Base-by-base conservation (phyloP, 2,113 vertebrate species). In the Seriola quinqueradiata region DNA sequence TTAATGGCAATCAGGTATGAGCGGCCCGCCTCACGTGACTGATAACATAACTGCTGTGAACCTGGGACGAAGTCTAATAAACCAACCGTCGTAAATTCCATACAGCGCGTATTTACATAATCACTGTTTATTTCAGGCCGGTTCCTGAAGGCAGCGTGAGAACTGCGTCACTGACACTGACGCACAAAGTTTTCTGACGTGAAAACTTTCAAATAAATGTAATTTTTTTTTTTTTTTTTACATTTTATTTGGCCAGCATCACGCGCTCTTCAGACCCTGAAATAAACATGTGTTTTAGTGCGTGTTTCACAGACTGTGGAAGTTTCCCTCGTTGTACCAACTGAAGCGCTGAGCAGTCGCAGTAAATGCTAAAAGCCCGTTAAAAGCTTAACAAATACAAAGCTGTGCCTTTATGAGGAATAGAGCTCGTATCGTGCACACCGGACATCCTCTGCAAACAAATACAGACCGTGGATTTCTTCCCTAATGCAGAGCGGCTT, bases 311-410 rank as follows among this genome's bases (percentile, higher is more conserved):
- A 46, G 79, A 60, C 42, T 46, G 50, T 79, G 80, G 19, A 77
- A 71, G 81, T 84, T 40, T 83, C 58, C 57, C 50, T 75, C 57
- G 89, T 77, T 67, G 84, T 63, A 68, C 79, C 84, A 52, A 66
- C 21, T 19, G 21, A 50, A 80, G 61, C 57, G 75, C 63, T 28
- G 60, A 67, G 4, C 64, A 58, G 75, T 79, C 71, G 25, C 70
- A 64, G 70, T 77, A 77, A 89, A 90, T 55, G 82, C 79, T 92
- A 91, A 94, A 91, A 94, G 91, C 88, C 88, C 55, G 81, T 91
- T 94, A 94, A 95, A 94, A 94, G 93, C 93, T 91, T 88, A 78
- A 93, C 93, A 95, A 94, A 95, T 91, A 95, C 36, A 23, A 79
- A 84, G 79, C 79, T 64, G 84, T 57, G 55, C 50, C 76, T 93